Base-by-base conservation (phyloP, 2,797 vertebrate genomes). In the Periparus ater region DNA sequence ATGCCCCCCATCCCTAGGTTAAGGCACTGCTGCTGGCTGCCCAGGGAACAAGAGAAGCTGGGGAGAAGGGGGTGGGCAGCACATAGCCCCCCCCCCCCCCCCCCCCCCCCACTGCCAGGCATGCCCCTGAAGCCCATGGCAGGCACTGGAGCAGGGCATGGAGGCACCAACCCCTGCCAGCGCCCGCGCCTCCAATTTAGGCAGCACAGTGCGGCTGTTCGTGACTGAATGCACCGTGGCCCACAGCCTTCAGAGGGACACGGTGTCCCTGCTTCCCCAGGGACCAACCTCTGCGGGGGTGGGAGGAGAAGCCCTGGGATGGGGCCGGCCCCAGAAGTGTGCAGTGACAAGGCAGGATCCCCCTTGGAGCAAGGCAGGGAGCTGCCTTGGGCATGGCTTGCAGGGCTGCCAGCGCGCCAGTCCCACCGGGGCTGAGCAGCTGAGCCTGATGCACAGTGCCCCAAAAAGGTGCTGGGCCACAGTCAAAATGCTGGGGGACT, bases 321-420 rank as follows among this genome's bases (percentile, higher is more conserved):
- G 6, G 18, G 66, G 36, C 50, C 88, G 82, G 67, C 42, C 73
- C 65, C 40, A 50, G 54, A 60, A 71, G 1, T 4, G 15, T 12
- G 13, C 0, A 0, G 22, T 57, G 79, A 32, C 0, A 11, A 62
- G 26, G 19, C 32, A 71, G 53, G 57, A n/a, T 55, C 23, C 11
- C 8, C 20, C 13, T 45, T 0, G 0, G 19, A 50, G 16, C 48
- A 21, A 58, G 27, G 14, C 5, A 4, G 17, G 36, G 32, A 66
- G 29, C 68, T 83, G n/a, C 40, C 4, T 25, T 0, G 1, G 44
- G 21, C 19, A 29, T 2, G 19, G 45, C 13, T 70, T 22, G 17
- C 65, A 58, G 58, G 17, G n/a, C 50, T 63, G 45, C 38, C 51
- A 17, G 15, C 15, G 25, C 0, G 0, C 29, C 29, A 6, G 0